Conservation (phyloP, 2,113 vertebrate species). For the Orcinus orca region DNA sequence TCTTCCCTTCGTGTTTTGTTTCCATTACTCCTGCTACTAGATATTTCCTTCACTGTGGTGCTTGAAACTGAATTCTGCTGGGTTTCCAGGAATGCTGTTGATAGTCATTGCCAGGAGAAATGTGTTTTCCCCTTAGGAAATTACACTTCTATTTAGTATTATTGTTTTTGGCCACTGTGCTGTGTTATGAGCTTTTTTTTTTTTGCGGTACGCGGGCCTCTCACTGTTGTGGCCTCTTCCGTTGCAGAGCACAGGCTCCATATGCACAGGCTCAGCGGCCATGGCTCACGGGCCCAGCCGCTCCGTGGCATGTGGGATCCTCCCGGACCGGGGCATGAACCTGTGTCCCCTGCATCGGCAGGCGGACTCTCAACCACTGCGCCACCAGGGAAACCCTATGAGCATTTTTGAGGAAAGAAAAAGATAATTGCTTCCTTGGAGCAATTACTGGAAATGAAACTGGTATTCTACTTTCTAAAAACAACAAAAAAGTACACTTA, state of each 20-base stretch:
- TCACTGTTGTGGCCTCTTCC: too few relatives aligned
- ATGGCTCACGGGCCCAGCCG: too few relatives aligned
- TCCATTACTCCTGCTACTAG: constrained; percentile 77
- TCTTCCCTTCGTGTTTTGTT: constrained; percentile 75
- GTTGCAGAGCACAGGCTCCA: too few relatives aligned
- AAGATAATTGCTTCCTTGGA: constrained; percentile 69
- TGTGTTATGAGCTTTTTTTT: constrained; percentile 69
- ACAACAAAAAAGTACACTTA: neutral
- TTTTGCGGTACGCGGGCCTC: too few relatives aligned
- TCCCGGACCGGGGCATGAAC: too few relatives aligned
- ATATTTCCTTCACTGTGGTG: constrained; percentile 81
- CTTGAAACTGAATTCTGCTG: constrained; percentile 76
- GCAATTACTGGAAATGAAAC: constrained; percentile 69
- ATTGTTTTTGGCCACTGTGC: constrained; percentile 80
- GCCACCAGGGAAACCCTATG: neutral
- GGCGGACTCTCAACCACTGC: too few relatives aligned
- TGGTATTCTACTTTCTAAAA: constrained; percentile 42
- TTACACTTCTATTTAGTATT: constrained; percentile 81
- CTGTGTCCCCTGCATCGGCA: too few relatives aligned
- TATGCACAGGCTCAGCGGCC: too few relatives aligned
- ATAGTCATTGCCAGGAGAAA: constrained; percentile 77
- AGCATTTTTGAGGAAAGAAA: constrained; percentile 75
- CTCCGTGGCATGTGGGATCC: too few relatives aligned
- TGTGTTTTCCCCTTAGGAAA: constrained; percentile 82
- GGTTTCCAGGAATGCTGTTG: constrained; percentile 81